phyloP scores from a whole-genome alignment of 2,113 vertebrate genomes.

The Seriola aureovittata region DNA sequence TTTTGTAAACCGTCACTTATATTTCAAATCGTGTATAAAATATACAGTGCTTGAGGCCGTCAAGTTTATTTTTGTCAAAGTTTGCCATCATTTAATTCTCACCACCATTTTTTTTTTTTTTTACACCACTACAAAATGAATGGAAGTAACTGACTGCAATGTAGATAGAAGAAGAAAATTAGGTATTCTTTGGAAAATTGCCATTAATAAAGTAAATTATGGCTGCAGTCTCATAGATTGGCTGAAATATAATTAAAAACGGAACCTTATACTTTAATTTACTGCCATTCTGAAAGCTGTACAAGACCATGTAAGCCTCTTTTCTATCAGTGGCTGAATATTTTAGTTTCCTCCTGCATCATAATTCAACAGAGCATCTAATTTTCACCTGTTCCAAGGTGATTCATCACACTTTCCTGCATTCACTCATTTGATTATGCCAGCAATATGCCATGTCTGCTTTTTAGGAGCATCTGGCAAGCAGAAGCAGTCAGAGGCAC shows the following conservation, averaged over 20 bases:
- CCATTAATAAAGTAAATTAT: neutral
- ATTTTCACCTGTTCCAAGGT: conserved; percentile 53
- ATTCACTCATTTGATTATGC: conserved; percentile 54
- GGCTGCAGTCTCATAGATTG: neutral
- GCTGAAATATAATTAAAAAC: conserved; percentile 24
- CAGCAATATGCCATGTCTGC: conserved; percentile 27
- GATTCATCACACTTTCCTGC: conserved; percentile 51
- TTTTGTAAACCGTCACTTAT: neutral
- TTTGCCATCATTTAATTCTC: neutral
- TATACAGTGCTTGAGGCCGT: neutral
- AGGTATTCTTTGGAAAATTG: neutral
- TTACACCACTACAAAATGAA: neutral
- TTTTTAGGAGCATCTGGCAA: conserved; percentile 39
- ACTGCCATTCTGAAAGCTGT: neutral
- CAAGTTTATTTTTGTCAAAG: neutral
- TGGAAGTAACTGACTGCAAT: neutral
- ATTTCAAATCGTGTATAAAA: neutral
- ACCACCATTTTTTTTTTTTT: too few relatives aligned
- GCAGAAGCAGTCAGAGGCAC: conserved; percentile 10
- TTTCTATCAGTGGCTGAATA: conserved; percentile 24
- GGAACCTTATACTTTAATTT: conserved; percentile 4
- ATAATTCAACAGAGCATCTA: conserved; percentile 43
- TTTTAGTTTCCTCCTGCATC: conserved; percentile 28
- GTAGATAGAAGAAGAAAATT: neutral
- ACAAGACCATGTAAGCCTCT: conserved; percentile 1